Percentiles rank a stretch among this genome's conserved stretches.
phyloP scores from a whole-genome alignment of 2,797 vertebrate genomes.

The Cirrhinus molitorella region DNA sequence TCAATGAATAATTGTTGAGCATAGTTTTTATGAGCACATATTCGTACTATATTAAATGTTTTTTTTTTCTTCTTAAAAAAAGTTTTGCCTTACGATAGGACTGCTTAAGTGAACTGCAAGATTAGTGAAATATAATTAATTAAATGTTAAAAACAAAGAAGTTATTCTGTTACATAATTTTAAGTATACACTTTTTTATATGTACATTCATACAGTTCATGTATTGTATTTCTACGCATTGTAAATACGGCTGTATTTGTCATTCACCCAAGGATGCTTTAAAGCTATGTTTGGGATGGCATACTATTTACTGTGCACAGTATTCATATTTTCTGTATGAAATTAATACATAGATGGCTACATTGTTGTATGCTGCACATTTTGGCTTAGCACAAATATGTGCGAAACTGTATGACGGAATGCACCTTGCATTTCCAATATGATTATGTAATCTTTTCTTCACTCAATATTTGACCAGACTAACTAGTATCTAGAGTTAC shows the following conservation, averaged over 20 bases:
- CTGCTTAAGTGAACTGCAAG: background rate
- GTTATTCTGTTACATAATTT: too few relatives aligned
- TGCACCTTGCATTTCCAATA: background rate
- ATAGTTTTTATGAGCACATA: background rate
- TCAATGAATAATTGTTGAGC: background rate
- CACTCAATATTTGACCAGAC: background rate
- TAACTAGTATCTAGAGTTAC: background rate
- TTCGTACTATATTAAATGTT: background rate
- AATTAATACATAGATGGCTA: background rate
- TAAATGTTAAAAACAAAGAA: background rate
- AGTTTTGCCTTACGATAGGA: background rate
- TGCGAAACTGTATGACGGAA: background rate
- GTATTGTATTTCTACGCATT: background rate
- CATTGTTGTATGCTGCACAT: background rate
- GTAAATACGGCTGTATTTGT: background rate
- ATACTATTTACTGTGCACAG: background rate
- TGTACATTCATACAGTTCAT: background rate
- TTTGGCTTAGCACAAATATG: background rate
- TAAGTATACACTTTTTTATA: background rate
- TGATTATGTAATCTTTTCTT: background rate
- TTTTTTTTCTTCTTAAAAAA: background rate
- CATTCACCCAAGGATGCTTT: too few relatives aligned
- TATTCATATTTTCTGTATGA: background rate
- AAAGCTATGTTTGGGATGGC: background rate
- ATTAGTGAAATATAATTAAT: background rate